Evolutionary conservation across 2,888 invertebrate species (phyloP), one percentile per base, ranked within the genome.

Genomic region (Aleiodes testaceus): DNA sequence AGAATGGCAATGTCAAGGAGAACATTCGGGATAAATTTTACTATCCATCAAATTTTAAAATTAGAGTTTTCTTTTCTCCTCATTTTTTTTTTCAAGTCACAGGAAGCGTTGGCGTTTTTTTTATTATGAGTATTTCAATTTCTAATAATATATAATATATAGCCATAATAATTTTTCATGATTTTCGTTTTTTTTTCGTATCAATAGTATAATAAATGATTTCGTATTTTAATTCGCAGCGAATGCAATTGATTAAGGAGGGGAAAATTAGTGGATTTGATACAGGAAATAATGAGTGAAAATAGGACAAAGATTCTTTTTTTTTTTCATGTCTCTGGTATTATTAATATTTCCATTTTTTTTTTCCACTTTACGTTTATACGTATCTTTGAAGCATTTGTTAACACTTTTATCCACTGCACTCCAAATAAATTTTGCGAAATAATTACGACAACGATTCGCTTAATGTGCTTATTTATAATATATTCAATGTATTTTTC

Each of bases 121-220:
- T 85, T 85, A 85, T 86, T 86, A 85, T 81, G 85, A 86, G 80
- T 85, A 86, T 84, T 83, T 85, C 82, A 85, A 82, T 85, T 84
- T 85, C 84, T 86, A 84, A 77, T 80, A 85, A 85, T 85, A 85
- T 84, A 84, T 84, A 84, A 82, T 82, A 82, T 82, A 81, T 85
- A 86, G 84, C 83, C 84, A 84, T 84, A 84, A 83, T 86, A 83
- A 84, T 84, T 82, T 84, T 81, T 80, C 82, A 81, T 84, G 82
- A 82, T 81, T 83, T 69, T 59, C 83, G 67, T 59, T 68, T 63
- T 44, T 55, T 65, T 9, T 53, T 36, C 66, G 63, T 63, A 61
- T 61, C 36, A 61, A 67, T 69, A 47, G 47, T 65, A 44, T 66
- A 65, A 70, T 69, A 42, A 64, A 53, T 63, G 61, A 64, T 64